phyloP scores from a whole-genome alignment of 1,140 invertebrate genomes.

The Eumeta japonica region DNA sequence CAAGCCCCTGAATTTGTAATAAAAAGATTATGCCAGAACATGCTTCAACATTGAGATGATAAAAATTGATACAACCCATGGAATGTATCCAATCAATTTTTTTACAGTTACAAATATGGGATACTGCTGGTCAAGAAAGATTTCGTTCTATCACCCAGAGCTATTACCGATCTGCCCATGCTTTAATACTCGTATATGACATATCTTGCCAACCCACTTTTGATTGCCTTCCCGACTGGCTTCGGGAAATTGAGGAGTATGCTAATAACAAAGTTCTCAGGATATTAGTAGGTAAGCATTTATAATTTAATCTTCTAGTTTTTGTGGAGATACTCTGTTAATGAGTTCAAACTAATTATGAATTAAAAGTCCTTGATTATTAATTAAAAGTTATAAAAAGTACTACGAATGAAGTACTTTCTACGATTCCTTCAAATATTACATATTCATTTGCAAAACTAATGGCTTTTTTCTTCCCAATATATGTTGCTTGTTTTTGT shows the following conservation, averaged over 20 bases:
- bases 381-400: too few relatives aligned
- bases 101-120: conserved; percentile 94
- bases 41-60: neutral
- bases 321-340: neutral
- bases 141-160: conserved; percentile 98
- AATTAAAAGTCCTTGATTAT: too few relatives aligned
- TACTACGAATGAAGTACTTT: too few relatives aligned
- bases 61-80: neutral
- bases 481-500: neutral
- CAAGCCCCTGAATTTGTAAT: too few relatives aligned
- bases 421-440: too few relatives aligned
- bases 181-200: conserved; percentile 95
- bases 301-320: neutral
- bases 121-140: conserved; percentile 94
- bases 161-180: conserved; percentile 97
- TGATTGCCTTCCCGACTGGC: conserved; percentile 93
- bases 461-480: too few relatives aligned
- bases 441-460: too few relatives aligned
- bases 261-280: conserved; percentile 91
- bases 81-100: conserved; percentile 3
- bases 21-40: too few relatives aligned
- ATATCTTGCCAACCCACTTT: conserved; percentile 96
- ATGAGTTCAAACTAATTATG: neutral
- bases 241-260: conserved; percentile 95
- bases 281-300: conserved; percentile 80